phyloP scores from a whole-genome alignment of 2,113 vertebrate species.

The Leptosomus discolor region DNA sequence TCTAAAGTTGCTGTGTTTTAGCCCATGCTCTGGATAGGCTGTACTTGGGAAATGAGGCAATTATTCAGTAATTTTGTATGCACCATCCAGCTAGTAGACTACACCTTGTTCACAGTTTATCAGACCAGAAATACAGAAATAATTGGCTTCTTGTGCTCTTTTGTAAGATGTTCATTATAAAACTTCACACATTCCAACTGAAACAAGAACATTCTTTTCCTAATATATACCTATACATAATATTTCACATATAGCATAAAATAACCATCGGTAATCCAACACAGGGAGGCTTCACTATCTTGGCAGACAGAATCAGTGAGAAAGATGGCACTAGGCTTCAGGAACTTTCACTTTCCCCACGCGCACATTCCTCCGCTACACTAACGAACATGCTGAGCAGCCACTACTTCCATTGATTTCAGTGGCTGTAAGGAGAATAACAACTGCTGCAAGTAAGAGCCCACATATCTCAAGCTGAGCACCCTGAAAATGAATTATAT shows the following conservation, averaged over 20 bases:
- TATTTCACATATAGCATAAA: background rate
- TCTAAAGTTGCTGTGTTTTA: background rate
- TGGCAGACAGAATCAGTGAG: background rate
- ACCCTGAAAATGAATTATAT: constrained; percentile 66
- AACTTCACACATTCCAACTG: background rate
- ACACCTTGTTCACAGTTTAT: background rate
- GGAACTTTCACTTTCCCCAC: background rate
- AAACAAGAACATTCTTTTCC: background rate
- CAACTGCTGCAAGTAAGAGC: constrained; percentile 47
- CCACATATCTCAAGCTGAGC: constrained; percentile 57
- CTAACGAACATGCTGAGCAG: constrained; percentile 12
- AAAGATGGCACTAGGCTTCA: background rate
- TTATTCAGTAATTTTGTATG: background rate
- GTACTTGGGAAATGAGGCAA: background rate
- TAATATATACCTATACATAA: background rate
- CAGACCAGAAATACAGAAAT: background rate
- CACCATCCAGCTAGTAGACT: background rate
- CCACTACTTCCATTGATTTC: constrained; percentile 24
- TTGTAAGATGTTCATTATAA: background rate
- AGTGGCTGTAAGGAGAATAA: constrained; percentile 35
- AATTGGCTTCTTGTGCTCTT: background rate
- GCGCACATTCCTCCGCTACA: background rate
- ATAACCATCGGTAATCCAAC: background rate
- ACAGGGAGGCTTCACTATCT: background rate
- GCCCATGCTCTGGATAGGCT: background rate